Evolutionary conservation across 2,797 vertebrate genomes (phyloP), one percentile per base, ranked within the genome.

Genomic region (Tapera naevia): DNA sequence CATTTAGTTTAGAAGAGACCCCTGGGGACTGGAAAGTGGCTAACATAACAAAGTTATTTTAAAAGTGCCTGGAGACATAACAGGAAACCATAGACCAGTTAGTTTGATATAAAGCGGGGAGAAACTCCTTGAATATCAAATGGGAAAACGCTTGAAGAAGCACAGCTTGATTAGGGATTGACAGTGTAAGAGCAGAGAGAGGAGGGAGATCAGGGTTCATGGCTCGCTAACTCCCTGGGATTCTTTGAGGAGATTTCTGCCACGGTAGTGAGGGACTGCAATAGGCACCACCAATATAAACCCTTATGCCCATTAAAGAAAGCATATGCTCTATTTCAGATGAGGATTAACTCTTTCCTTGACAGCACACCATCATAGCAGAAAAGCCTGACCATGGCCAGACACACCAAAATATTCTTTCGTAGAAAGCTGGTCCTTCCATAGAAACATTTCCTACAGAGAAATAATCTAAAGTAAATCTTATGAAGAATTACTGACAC

Each of bases 131-230:
- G 87, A 95, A 94, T 97, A 96, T 95, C 51, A 96, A 97, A 91
- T 93, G 84, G 82, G 60, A 84, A 95, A 96, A 88, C 95, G 94
- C 74, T 95, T 54, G 93, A 66, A 91, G 92, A 84, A 97, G 95
- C 96, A 97, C 95, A 97, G 94, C 96, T 96, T 96, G 95, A 96
- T 95, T 96, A 96, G 96, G 92, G 80, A 94, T 80, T 95, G 96
- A 84, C 86, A 93, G 94, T 60, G 13, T 30, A 79, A 80, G 62
- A 70, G 66, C 1, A 58, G 73, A 84, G 67, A 35, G 32, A 71
- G 83, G 57, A 72, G 57, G 62, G 41, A 60, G 83, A 61, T 30
- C 4, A 6, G 45, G 60, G 78, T 66, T 94, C 93, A 92, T 25
- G 91, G 89, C 64, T 82, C 12, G 1, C 85, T 91, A 78, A 88